phyloP scores from a whole-genome alignment of 2,113 vertebrate genomes.

The Tragelaphus strepsiceros region DNA sequence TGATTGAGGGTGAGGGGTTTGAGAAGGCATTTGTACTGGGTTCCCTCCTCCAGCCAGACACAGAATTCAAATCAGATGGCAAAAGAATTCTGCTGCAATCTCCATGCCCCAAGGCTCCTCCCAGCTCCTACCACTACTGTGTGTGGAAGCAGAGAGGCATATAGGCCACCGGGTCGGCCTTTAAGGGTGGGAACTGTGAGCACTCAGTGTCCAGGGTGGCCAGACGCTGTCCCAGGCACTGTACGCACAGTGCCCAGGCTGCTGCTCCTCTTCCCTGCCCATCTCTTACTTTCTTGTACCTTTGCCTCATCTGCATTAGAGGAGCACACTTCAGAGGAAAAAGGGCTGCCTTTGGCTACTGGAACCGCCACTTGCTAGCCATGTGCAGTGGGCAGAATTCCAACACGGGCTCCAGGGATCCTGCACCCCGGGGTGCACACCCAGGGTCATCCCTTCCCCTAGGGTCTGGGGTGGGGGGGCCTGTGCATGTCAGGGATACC shows the following conservation, averaged over 20 bases:
- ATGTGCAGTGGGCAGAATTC: neutral
- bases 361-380: neutral
- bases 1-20: accelerated
- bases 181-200: accelerated
- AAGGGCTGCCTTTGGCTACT: neutral
- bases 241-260: accelerated
- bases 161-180: neutral
- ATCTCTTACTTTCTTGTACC: neutral
- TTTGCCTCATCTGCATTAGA: neutral
- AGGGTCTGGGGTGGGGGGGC: neutral
- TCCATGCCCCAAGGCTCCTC: neutral
- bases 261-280: neutral
- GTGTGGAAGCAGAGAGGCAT: neutral
- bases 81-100: neutral
- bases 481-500: neutral
- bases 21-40: neutral
- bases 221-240: neutral
- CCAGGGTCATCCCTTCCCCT: neutral
- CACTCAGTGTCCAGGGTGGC: neutral
- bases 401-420: neutral
- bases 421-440: accelerated
- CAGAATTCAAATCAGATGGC: neutral
- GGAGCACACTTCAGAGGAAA: neutral
- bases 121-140: too few species aligned
- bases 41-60: neutral